phyloP scores from a whole-genome alignment of 2,113 vertebrate genomes.

The Polypterus senegalus region DNA sequence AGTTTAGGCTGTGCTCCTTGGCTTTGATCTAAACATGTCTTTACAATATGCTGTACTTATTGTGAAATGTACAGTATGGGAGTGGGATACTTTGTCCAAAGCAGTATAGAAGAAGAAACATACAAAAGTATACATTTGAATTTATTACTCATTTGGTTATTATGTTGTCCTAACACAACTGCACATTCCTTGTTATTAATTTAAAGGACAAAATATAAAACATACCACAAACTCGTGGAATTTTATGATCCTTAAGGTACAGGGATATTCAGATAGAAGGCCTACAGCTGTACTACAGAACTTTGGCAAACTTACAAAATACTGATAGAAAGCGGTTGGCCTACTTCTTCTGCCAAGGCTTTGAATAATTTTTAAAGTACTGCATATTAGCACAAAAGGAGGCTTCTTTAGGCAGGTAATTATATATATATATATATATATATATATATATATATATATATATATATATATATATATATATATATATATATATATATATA shows the following conservation, averaged over 20 bases:
- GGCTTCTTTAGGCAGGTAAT: neutral
- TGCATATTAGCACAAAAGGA: neutral
- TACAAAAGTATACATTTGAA: constrained; percentile 24
- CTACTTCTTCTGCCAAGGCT: neutral
- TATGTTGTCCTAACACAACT: too few species aligned
- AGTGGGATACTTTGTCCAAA: constrained; percentile 7
- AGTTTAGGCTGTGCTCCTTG: constrained; percentile 38
- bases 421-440: neutral
- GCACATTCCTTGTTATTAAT: too few species aligned
- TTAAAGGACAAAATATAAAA: too few species aligned
- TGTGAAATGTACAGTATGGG: constrained; percentile 26
- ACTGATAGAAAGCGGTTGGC: neutral
- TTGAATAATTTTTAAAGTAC: neutral
- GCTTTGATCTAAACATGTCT: constrained; percentile 24
- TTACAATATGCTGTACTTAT: constrained; percentile 24
- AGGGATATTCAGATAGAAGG: too few species aligned
- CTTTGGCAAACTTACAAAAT: constrained; percentile 13
- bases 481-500: too few species aligned
- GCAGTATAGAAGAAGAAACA: constrained; percentile 19
- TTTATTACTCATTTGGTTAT: too few species aligned
- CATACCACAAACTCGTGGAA: too few species aligned
- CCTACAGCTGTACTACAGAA: constrained; percentile 20
- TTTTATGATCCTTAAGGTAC: too few species aligned
- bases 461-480: too few species aligned
- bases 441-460: too few species aligned